These are phyloP conservation scores for Eulemur macaco DNA, from an alignment of 2,113 vertebrate species.

Conservation along the genomic window DNA sequence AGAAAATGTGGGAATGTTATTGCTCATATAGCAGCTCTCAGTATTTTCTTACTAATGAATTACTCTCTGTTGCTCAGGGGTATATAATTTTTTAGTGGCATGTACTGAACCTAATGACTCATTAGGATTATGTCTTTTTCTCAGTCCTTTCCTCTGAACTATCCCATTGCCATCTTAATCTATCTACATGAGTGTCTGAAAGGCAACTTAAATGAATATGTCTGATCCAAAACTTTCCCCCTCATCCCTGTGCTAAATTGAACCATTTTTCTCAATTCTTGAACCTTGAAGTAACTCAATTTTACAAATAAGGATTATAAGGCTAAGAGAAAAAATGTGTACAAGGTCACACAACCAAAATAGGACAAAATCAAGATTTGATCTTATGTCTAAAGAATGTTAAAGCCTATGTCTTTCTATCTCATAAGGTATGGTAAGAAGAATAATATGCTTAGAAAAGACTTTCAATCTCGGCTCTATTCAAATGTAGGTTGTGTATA, in stretches of 20 bases:
- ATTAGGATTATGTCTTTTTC: background rate
- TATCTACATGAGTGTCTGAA: background rate
- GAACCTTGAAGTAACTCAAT: background rate
- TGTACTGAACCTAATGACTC: background rate
- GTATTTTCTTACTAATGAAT: background rate
- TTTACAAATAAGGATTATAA: slow-evolving; percentile 3
- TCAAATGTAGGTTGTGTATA: background rate
- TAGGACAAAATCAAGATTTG: background rate
- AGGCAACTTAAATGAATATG: background rate
- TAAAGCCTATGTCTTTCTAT: background rate
- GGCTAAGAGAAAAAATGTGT: background rate
- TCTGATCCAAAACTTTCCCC: background rate
- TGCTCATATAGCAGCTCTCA: background rate
- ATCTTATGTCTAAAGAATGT: background rate
- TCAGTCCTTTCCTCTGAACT: background rate
- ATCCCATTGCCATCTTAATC: background rate
- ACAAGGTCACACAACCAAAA: background rate
- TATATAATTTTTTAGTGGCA: background rate
- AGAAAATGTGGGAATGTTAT: background rate
- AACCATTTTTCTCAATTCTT: background rate
- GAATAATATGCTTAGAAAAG: background rate
- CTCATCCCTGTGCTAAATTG: background rate
- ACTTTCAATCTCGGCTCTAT: background rate
- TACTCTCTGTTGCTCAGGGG: background rate
- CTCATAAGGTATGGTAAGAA: background rate